Percentiles rank a stretch among this genome's conserved stretches.
Conservation (phyloP, 2,113 vertebrate species). For the Dipodomys stephensi region DNA sequence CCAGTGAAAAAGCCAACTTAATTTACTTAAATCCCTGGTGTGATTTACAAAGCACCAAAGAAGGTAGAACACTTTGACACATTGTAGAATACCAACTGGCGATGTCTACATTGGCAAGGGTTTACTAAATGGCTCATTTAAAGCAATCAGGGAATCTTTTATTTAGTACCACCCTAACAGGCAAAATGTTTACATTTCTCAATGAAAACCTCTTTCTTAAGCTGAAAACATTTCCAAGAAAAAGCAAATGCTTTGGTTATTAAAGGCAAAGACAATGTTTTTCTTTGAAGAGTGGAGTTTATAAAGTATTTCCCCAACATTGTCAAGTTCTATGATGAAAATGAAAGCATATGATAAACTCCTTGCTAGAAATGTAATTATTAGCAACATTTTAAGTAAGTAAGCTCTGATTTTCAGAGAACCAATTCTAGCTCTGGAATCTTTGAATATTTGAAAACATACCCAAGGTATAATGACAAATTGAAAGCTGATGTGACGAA, state of each 20-base stretch:
- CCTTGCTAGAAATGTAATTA: slow-evolving; percentile 16
- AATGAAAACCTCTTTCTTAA: slow-evolving; percentile 75
- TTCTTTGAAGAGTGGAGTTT: slow-evolving; percentile 50
- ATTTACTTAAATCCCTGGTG: slow-evolving; percentile 76
- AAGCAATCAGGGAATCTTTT: slow-evolving; percentile 78
- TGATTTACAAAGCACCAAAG: slow-evolving; percentile 75
- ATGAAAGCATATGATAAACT: slow-evolving; percentile 56
- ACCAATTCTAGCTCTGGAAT: background rate
- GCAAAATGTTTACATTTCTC: slow-evolving; percentile 78
- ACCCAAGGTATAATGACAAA: background rate
- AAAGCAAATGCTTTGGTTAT: slow-evolving; percentile 61
- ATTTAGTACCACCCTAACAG: slow-evolving; percentile 73
- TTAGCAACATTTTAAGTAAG: slow-evolving; percentile 43
- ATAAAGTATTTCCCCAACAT: slow-evolving; percentile 67
- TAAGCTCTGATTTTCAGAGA: slow-evolving; percentile 19
- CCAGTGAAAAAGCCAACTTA: slow-evolving; percentile 71
- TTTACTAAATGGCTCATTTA: slow-evolving; percentile 79
- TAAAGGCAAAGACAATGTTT: slow-evolving; percentile 64
- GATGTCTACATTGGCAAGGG: slow-evolving; percentile 74
- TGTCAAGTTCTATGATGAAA: slow-evolving; percentile 42
- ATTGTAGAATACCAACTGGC: slow-evolving; percentile 26
- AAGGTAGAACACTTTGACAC: slow-evolving; percentile 68
- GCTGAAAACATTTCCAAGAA: slow-evolving; percentile 68
- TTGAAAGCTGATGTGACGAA: slow-evolving; percentile 11
- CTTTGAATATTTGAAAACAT: slow-evolving; percentile 21